Conservation (phyloP, 2,797 vertebrate genomes). For the Sebastes iracundus region DNA sequence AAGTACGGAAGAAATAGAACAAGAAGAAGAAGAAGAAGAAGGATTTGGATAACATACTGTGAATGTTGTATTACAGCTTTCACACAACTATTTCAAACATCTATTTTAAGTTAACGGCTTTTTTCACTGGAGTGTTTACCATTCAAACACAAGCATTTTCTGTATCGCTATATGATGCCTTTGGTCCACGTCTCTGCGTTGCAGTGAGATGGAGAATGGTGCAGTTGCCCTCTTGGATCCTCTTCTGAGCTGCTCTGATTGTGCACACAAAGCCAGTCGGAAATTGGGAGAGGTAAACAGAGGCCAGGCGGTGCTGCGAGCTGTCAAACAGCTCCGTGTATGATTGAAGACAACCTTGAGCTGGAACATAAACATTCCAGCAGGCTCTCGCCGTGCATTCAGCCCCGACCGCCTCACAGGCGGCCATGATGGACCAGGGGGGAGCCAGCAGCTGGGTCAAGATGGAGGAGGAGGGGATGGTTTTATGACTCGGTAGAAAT, state of each 20-base stretch:
- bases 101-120: conserved; percentile 10
- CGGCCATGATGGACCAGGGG: conserved; percentile 47
- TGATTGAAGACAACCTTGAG: conserved; percentile 86
- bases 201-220: conserved; percentile 9
- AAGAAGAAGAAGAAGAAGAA: no score
- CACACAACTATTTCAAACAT: conserved; percentile 10
- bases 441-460: conserved; percentile 46
- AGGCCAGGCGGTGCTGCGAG: conserved; percentile 78
- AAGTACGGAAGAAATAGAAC: no score
- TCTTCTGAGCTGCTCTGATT: conserved; percentile 71
- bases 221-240: conserved; percentile 43
- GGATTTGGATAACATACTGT: no score
- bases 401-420: conserved; percentile 44
- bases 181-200: conserved; percentile 3
- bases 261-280: conserved; percentile 77
- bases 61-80: background rate
- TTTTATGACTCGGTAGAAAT: conserved; percentile 59
- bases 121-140: conserved; percentile 15
- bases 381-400: conserved; percentile 66
- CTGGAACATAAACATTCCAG: conserved; percentile 82
- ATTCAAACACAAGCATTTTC: conserved; percentile 33
- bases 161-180: background rate
- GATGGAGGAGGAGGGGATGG: conserved; percentile 40
- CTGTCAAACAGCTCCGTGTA: conserved; percentile 84
- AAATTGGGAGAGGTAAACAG: conserved; percentile 85